Percentiles rank a stretch among this genome's conserved stretches.
phyloP scores from a whole-genome alignment of 1,140 invertebrate genomes.

The roundworm (Caenorhabditis elegans) region WBcel235 BX284604.4:11306501-11307000 shows the following conservation, averaged over 20 bases:
- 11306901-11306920: too few relatives aligned
- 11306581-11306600: too few relatives aligned
- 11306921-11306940: too few relatives aligned
- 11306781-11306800: neutral
- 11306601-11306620: neutral
- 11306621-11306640: neutral
- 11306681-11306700: neutral
- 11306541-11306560: neutral
- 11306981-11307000: too few relatives aligned
- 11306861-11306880: too few relatives aligned
- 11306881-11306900: too few relatives aligned
- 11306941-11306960: too few relatives aligned
- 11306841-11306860: too few relatives aligned
- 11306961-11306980: too few relatives aligned
- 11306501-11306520: slow-evolving; percentile 46
- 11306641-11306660: neutral
- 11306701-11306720: neutral
- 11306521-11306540: slow-evolving; percentile 45
- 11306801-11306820: neutral
- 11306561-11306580: neutral
- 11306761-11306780: slow-evolving; percentile 5
- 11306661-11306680: neutral
- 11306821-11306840: neutral
- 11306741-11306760: slow-evolving; percentile 9
- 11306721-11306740: neutral